These are phyloP conservation scores for Dermatemys mawii DNA, from an alignment of 2,113 vertebrate species.

Conservation along the genomic window DNA sequence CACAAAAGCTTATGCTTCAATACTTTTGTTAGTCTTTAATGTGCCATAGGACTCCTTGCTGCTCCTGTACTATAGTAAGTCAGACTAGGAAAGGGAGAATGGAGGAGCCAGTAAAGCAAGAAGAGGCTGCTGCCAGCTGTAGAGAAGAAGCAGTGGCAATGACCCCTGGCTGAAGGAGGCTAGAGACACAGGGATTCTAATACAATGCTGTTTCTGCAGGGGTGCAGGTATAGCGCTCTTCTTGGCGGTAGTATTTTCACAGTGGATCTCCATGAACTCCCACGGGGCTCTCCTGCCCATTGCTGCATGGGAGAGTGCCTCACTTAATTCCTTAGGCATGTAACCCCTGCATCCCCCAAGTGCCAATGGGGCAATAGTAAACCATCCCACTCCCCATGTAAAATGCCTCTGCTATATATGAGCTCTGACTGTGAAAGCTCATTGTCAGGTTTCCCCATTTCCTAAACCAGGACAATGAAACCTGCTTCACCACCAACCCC, in stretches of 20 bases:
- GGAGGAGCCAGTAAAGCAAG: background rate
- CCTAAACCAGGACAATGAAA: background rate
- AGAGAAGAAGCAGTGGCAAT: background rate
- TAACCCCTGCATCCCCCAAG: rapidly evolving
- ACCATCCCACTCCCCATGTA: background rate
- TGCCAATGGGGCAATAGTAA: background rate
- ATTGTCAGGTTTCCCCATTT: background rate
- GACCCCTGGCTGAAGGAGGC: background rate
- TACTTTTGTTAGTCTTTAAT: too few species aligned
- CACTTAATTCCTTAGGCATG: background rate
- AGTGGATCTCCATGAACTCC: background rate
- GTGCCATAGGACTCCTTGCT: too few species aligned
- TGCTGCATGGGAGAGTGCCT: background rate
- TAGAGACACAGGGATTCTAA: background rate
- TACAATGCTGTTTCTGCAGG: background rate
- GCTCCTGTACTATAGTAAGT: background rate
- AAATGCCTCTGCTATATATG: background rate
- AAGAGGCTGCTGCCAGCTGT: background rate
- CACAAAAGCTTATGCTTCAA: too few species aligned
- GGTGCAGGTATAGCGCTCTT: background rate
- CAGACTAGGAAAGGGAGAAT: background rate
- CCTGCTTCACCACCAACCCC: background rate
- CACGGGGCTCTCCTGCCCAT: background rate
- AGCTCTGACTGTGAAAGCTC: rapidly evolving
- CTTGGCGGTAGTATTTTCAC: background rate